A percentile compares a stretch with the other conserved stretches of the same genome.
Conservation (phyloP, 2,797 vertebrate genomes). For the Phoxinus dragarum region DNA sequence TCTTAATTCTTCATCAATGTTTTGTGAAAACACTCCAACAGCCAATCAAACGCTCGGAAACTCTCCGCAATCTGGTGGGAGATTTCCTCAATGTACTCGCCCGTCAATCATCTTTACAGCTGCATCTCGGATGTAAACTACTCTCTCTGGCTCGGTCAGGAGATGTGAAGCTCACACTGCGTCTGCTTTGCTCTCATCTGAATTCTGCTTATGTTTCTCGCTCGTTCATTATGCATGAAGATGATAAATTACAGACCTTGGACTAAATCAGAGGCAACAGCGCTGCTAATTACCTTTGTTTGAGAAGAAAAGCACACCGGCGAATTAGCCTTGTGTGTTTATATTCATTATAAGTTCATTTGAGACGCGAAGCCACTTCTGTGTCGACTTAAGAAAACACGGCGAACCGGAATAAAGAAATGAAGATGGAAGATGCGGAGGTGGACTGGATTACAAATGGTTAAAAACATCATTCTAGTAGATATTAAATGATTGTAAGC, state of each 20-base stretch:
- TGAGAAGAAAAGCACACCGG: constrained; percentile 23
- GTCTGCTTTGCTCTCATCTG: constrained; percentile 1
- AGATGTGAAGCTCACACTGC: background rate
- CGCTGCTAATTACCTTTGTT: constrained; percentile 48
- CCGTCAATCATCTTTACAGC: constrained; percentile 41
- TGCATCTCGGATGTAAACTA: background rate
- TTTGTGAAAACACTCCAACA: constrained; percentile 31
- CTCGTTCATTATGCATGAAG: constrained; percentile 53
- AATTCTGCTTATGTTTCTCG: background rate
- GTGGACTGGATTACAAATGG: background rate
- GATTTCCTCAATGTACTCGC: constrained; percentile 23
- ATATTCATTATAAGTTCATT: constrained; percentile 23
- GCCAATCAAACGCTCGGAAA: constrained; percentile 29
- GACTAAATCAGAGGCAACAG: constrained; percentile 21
- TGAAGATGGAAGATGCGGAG: background rate
- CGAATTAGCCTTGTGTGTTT: constrained; percentile 37
- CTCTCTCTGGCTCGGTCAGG: background rate
- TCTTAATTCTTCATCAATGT: background rate
- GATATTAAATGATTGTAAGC: too few species aligned
- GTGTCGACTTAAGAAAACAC: background rate
- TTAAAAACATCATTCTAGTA: too few species aligned
- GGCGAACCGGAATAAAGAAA: background rate
- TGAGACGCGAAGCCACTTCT: background rate
- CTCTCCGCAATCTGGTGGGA: constrained; percentile 30
- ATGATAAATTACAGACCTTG: constrained; percentile 55